Conservation (phyloP, 2,797 vertebrate species). For the Astyanax mexicanus region DNA sequence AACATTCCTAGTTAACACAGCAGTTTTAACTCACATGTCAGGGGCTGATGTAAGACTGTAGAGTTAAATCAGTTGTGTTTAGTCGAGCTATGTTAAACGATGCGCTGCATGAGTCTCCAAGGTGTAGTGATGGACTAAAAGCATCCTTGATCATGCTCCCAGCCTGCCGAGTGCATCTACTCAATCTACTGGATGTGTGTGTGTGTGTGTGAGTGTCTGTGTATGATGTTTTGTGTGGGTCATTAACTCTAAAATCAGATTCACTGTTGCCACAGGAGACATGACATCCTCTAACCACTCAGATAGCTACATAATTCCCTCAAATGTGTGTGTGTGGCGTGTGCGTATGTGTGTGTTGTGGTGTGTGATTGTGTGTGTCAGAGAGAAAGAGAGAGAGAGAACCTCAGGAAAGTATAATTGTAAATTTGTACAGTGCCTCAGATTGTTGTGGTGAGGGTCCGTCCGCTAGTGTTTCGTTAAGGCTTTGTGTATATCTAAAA, state of each 20-base stretch:
- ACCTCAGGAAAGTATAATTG: constrained; percentile 98
- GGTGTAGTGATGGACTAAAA: constrained; percentile 15
- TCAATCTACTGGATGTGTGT: constrained; percentile 79
- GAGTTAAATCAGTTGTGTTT: constrained; percentile 21
- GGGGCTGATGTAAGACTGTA: not conserved
- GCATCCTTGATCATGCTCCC: constrained; percentile 15
- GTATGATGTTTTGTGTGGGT: constrained; percentile 79
- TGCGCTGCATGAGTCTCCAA: constrained; percentile 16
- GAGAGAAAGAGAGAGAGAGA: constrained; percentile 70
- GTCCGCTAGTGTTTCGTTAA: constrained; percentile 54
- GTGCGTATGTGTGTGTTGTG: no score
- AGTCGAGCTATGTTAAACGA: constrained; percentile 29
- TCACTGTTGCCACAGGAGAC: constrained; percentile 78
- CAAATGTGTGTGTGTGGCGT: constrained; percentile 81
- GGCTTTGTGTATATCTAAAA: constrained; percentile 80
- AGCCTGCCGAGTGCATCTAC: constrained; percentile 8
- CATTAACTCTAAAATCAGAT: constrained; percentile 91
- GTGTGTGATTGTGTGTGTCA: no score
- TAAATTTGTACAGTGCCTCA: constrained; percentile 98
- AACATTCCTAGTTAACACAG: not conserved
- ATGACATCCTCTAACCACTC: constrained; percentile 85
- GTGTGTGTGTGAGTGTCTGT: constrained; percentile 86
- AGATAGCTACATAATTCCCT: constrained; percentile 87
- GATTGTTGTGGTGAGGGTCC: constrained; percentile 79
- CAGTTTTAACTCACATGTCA: not conserved